A percentile compares a stretch with the other conserved stretches of the same genome.
Evolutionary conservation across 2,888 invertebrate species (phyloP).

Genomic region (Lasioglossum vierecki): DNA sequence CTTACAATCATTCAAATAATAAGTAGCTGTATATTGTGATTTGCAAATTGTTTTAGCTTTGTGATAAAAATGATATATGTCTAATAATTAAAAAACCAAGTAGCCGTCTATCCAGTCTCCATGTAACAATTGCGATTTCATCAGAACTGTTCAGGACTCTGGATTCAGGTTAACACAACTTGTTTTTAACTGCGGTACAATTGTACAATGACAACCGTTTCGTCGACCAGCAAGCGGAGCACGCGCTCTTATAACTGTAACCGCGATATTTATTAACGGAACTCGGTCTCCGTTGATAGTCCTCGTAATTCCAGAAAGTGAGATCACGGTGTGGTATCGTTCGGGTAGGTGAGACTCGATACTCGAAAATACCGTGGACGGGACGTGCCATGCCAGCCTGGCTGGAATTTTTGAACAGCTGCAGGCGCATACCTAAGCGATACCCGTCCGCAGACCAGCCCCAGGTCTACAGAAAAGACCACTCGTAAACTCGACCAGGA

Average conservation of each 20-base stretch:
- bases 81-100: no score
- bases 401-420: conserved; percentile 67
- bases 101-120: no score
- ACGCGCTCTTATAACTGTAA: not conserved
- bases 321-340: conserved; percentile 1
- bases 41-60: no score
- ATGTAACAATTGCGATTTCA: no score
- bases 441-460: conserved; percentile 62
- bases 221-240: not conserved
- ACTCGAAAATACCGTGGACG: conserved; percentile 48
- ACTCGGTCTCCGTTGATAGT: not conserved
- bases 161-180: no score
- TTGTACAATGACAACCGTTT: not conserved
- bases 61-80: no score
- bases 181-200: not conserved
- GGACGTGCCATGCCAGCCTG: conserved; percentile 18
- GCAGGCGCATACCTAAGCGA: conserved; percentile 76
- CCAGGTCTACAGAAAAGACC: conserved; percentile 40
- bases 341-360: conserved; percentile 24
- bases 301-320: not conserved
- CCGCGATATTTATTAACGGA: not conserved
- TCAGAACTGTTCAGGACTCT: no score
- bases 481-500: conserved; percentile 64
- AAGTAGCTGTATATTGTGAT: no score
- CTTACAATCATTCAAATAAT: no score